phyloP scores from a whole-genome alignment of 1,140 invertebrate species.

The Heterodera carotae region DNA sequence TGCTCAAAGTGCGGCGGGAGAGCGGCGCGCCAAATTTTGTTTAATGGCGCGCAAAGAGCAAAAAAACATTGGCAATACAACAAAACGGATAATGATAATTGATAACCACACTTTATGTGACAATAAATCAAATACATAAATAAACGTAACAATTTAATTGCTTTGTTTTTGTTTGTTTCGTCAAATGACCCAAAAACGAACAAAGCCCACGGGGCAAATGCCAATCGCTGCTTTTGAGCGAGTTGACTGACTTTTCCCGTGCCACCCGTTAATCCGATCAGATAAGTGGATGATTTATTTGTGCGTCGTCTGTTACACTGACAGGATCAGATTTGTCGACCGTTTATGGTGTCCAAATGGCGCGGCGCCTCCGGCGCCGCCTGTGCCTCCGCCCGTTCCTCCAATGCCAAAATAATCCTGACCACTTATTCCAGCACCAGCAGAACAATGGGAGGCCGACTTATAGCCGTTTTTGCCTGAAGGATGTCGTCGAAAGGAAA shows the following conservation, averaged over 20 bases:
- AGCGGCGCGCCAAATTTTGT: neutral
- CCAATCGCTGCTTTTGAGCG: too few relatives aligned
- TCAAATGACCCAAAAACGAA: neutral
- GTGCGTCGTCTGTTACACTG: too few relatives aligned
- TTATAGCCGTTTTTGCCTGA: conserved; percentile 41
- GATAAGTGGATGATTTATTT: too few relatives aligned
- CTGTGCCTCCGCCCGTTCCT: conserved; percentile 7
- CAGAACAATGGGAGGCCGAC: conserved; percentile 32
- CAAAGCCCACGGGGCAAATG: neutral
- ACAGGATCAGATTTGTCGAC: conserved; percentile 57
- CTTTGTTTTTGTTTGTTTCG: neutral
- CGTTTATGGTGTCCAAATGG: conserved; percentile 51
- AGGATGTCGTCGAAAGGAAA: conserved; percentile 20
- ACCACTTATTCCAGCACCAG: neutral
- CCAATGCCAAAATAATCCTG: conserved; percentile 3
- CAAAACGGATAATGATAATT: neutral
- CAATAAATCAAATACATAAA: neutral
- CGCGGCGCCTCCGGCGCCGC: neutral
- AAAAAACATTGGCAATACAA: neutral
- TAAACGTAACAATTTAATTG: neutral
- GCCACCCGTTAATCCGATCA: neutral
- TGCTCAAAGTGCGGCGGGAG: conserved; percentile 34
- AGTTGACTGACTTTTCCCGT: neutral
- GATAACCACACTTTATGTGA: neutral
- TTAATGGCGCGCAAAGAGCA: neutral